Evolutionary conservation across 2,113 vertebrate genomes (phyloP).

Genomic region (Oreotragus oreotragus): DNA sequence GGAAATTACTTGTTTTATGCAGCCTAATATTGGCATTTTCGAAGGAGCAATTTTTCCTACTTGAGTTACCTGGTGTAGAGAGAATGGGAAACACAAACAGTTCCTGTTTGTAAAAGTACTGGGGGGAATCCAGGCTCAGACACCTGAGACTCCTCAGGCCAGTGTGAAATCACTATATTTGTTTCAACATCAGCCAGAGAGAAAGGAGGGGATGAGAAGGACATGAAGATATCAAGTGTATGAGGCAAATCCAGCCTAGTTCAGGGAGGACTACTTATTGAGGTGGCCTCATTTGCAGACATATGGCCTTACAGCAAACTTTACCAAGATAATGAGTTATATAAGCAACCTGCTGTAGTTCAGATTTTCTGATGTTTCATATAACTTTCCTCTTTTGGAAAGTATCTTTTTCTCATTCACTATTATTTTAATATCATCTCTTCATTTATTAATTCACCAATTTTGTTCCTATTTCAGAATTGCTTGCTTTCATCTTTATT

Average conservation of each 20-base stretch:
- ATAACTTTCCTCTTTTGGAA: not conserved
- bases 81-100: not conserved
- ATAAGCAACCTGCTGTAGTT: not conserved
- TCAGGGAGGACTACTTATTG: not conserved
- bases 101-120: not conserved
- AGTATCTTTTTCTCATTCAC: not conserved
- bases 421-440: not conserved
- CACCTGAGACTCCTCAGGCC: not conserved
- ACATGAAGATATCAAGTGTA: not conserved
- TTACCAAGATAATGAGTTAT: not conserved
- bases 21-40: not conserved
- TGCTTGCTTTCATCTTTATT: not conserved
- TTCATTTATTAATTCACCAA: not conserved
- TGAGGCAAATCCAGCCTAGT: not conserved
- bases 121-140: not conserved
- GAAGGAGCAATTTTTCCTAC: not conserved
- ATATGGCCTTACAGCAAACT: not conserved
- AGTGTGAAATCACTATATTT: not conserved
- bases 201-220: not conserved
- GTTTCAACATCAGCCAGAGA: not conserved
- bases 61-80: not conserved
- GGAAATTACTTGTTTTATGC: not conserved
- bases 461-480: not conserved
- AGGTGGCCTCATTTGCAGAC: not conserved
- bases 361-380: not conserved